These are phyloP conservation scores for Mormyrus iriodes DNA, from an alignment of 2,113 vertebrate species.

Conservation along the genomic window DNA sequence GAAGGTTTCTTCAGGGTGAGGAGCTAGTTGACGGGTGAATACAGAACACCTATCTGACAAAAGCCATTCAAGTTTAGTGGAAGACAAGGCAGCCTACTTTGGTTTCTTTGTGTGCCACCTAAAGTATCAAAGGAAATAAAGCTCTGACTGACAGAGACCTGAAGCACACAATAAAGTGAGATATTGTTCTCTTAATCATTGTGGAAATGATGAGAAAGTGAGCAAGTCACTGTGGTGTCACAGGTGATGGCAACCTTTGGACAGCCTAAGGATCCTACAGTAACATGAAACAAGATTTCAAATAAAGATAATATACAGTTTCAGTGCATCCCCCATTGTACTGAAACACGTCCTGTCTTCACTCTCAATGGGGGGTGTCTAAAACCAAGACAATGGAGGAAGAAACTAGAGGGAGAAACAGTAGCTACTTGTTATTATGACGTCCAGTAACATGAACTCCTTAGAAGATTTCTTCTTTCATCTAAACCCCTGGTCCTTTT, in stretches of 20 bases:
- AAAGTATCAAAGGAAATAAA: constrained; percentile 75
- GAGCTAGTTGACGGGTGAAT: constrained; percentile 77
- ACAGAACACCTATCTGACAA: constrained; percentile 71
- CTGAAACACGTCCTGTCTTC: constrained; percentile 69
- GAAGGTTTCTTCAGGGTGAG: constrained; percentile 74
- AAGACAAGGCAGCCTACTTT: constrained; percentile 81
- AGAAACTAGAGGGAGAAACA: constrained; percentile 73
- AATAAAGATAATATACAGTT: constrained; percentile 81
- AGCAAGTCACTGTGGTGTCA: constrained; percentile 66
- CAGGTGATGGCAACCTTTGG: constrained; percentile 59
- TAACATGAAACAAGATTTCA: constrained; percentile 79
- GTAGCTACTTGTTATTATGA: constrained; percentile 69
- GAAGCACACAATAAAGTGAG: constrained; percentile 64
- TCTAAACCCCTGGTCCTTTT: constrained; percentile 45
- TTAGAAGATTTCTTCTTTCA: constrained; percentile 86
- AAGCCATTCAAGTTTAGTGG: constrained; percentile 76
- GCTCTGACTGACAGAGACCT: constrained; percentile 70
- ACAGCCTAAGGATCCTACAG: constrained; percentile 75
- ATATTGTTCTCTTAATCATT: constrained; percentile 79
- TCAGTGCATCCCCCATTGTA: constrained; percentile 72
- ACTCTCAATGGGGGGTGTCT: constrained; percentile 67
- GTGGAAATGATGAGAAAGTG: constrained; percentile 70
- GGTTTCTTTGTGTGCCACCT: constrained; percentile 73
- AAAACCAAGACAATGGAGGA: constrained; percentile 71
- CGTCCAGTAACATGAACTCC: constrained; percentile 73